A percentile compares a stretch with the other conserved stretches of the same genome.
These are phyloP conservation scores for Callyntrura guangdongensis DNA, from an alignment of 2,888 invertebrate species.

Conservation along the genomic window DNA sequence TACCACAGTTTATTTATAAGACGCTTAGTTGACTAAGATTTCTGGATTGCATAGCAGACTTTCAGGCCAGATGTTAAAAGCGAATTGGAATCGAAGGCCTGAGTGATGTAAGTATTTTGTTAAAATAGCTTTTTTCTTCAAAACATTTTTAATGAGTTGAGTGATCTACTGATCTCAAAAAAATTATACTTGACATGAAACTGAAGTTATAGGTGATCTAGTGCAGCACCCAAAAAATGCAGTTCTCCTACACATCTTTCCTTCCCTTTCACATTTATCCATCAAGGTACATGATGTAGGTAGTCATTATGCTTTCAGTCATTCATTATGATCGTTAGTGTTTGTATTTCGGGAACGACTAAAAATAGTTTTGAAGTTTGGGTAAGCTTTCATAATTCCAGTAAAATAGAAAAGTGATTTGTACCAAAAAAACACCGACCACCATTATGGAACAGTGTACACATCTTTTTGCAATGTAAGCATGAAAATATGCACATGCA, in stretches of 20 bases:
- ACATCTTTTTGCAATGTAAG: neutral
- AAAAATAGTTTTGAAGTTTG: too few species aligned
- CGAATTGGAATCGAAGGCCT: neutral
- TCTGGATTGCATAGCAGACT: neutral
- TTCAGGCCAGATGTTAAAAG: neutral
- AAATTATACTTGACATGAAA: conserved; percentile 1
- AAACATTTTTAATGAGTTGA: conserved; percentile 27
- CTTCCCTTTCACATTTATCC: too few species aligned
- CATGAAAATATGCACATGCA: neutral
- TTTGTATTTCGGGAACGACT: too few species aligned
- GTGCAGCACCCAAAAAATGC: neutral
- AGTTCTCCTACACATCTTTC: neutral
- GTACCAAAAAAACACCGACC: too few species aligned
- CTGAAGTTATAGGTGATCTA: conserved; percentile 7
- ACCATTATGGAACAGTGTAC: too few species aligned
- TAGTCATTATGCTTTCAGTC: too few species aligned
- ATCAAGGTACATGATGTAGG: too few species aligned
- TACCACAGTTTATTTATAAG: neutral
- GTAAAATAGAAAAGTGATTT: too few species aligned
- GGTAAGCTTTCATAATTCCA: too few species aligned
- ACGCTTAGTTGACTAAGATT: neutral
- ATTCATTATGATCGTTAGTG: too few species aligned
- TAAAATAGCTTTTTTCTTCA: neutral
- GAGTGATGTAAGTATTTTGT: conserved; percentile 16
- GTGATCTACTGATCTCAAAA: conserved; percentile 45